A percentile compares a stretch with the other conserved stretches of the same genome.
phyloP scores from a whole-genome alignment of 2,888 invertebrate genomes.

The Thecocarcelia acutangulata region DNA sequence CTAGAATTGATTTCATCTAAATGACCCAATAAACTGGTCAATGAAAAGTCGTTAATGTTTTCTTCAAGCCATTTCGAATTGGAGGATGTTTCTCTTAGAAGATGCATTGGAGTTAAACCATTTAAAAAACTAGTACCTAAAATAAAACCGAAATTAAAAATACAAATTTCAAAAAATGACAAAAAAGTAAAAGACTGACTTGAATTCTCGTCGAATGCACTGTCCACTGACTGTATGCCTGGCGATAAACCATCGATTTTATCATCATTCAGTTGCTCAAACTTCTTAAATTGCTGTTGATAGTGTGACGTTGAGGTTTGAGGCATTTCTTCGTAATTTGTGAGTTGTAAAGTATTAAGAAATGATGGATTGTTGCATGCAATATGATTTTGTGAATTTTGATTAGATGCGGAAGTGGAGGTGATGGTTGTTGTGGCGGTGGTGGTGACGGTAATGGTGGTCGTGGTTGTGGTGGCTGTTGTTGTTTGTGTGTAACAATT shows the following conservation, averaged over 20 bases:
- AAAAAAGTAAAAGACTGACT: conserved; percentile 69
- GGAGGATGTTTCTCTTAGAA: conserved; percentile 83
- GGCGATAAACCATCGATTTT: conserved; percentile 38
- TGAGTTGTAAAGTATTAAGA: conserved; percentile 74
- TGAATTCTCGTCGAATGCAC: conserved; percentile 75
- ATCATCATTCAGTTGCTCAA: conserved; percentile 36
- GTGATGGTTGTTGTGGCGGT: not conserved
- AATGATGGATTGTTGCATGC: conserved; percentile 41
- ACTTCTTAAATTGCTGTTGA: conserved; percentile 41
- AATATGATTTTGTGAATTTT: conserved; percentile 74
- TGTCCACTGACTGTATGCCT: conserved; percentile 66
- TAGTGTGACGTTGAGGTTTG: conserved; percentile 42
- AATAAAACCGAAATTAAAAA: conserved; percentile 3
- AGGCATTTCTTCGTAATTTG: conserved; percentile 78
- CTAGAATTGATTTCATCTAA: conserved; percentile 84
- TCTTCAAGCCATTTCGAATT: conserved; percentile 81
- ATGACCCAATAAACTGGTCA: conserved; percentile 92
- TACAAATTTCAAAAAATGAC: not conserved
- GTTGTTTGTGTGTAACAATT: conserved; percentile 28
- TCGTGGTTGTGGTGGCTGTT: conserved; percentile 18
- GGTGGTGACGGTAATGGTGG: not conserved
- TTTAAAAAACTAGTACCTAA: conserved; percentile 73
- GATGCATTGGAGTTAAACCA: conserved; percentile 85
- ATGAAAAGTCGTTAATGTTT: conserved; percentile 91
- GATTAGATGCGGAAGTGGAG: conserved; percentile 15